phyloP scores from a whole-genome alignment of 2,888 invertebrate genomes.

The Caenorhabditis drosophilae region DNA sequence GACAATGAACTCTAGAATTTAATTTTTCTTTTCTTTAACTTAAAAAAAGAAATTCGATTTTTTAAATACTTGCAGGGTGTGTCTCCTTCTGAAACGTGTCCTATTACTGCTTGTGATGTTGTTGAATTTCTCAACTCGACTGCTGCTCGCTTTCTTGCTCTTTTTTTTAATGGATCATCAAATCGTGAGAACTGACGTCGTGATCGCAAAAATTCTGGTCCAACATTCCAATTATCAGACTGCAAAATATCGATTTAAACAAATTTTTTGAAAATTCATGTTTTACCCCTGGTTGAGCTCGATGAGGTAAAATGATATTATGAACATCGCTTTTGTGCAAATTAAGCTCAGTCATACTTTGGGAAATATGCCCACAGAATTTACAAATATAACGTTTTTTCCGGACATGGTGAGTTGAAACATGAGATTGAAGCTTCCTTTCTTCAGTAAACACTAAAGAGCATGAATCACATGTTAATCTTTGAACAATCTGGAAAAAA shows the following conservation, averaged over 20 bases:
- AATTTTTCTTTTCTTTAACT: neutral
- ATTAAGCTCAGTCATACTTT: constrained; percentile 57
- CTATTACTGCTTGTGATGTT: constrained; percentile 4
- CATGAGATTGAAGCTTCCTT: constrained; percentile 46
- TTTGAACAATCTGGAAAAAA: constrained; percentile 38
- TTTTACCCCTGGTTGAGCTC: neutral
- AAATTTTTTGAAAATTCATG: neutral
- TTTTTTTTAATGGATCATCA: constrained; percentile 10
- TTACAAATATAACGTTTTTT: constrained; percentile 55
- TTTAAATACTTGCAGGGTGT: constrained; percentile 12
- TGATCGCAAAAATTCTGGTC: constrained; percentile 14
- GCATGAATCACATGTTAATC: constrained; percentile 56
- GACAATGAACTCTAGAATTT: constrained; percentile 51
- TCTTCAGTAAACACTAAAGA: constrained; percentile 56
- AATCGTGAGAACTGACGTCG: constrained; percentile 14
- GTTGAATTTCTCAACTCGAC: constrained; percentile 11
- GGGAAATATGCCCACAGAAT: constrained; percentile 57
- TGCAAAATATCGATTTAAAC: constrained; percentile 7
- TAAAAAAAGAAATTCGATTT: neutral
- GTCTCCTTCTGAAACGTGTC: constrained; percentile 28
- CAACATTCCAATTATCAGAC: constrained; percentile 10
- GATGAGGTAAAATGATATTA: constrained; percentile 13
- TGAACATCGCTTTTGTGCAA: constrained; percentile 60
- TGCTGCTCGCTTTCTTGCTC: constrained; percentile 5
- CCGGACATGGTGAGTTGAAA: constrained; percentile 41